Conservation (phyloP, 1,140 invertebrate species). For the Pteromalus puparum region DNA sequence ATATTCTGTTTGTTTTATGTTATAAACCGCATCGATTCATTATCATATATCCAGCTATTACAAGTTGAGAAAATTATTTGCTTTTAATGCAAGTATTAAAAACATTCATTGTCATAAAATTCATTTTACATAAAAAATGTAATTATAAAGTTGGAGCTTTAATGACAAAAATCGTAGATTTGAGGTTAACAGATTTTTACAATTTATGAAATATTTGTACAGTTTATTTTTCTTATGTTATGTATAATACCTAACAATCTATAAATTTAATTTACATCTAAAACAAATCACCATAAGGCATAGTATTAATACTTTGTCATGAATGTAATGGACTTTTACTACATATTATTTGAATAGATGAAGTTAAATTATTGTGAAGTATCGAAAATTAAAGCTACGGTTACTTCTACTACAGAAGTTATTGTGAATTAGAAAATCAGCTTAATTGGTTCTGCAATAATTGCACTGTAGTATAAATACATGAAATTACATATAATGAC, state of each 20-base stretch:
- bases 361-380: neutral
- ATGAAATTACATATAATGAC: neutral
- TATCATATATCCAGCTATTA: neutral
- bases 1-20: slow-evolving; percentile 11
- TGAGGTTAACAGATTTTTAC: slow-evolving; percentile 5
- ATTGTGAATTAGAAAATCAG: neutral
- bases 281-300: neutral
- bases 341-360: neutral
- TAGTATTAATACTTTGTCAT: neutral
- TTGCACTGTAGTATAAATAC: neutral
- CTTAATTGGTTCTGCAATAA: neutral
- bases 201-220: slow-evolving; percentile 31
- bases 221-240: slow-evolving; percentile 26
- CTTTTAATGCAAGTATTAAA: slow-evolving; percentile 11
- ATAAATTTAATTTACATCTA: neutral
- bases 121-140: neutral
- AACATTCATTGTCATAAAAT: neutral
- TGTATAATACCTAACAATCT: neutral
- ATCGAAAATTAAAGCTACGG: neutral
- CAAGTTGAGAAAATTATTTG: neutral
- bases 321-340: neutral
- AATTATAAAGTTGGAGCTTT: slow-evolving; percentile 24
- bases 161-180: slow-evolving; percentile 20
- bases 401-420: neutral
- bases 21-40: neutral